Conservation (phyloP, 2,888 invertebrate genomes). For the Lutraria lutraria region DNA sequence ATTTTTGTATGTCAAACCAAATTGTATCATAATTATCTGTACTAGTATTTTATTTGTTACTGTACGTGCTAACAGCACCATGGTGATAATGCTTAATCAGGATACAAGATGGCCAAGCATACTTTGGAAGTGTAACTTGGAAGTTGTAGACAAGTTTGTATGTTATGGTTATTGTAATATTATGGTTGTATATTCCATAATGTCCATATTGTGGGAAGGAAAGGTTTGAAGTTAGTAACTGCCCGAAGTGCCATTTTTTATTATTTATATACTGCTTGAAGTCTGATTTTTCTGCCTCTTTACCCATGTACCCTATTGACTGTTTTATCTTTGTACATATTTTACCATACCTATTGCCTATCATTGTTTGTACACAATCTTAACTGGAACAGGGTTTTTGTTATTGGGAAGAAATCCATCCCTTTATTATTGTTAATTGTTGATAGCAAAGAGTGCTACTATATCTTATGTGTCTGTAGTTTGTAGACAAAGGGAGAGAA, state of each 20-base stretch:
- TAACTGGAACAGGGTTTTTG: slow-evolving; percentile 1
- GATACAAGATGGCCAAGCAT: slow-evolving; percentile 13
- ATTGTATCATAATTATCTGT: slow-evolving; percentile 16
- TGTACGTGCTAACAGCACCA: not conserved
- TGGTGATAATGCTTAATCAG: not conserved
- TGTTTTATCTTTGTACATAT: slow-evolving; percentile 15
- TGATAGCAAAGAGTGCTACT: not conserved
- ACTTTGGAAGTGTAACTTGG: not conserved
- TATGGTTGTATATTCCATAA: slow-evolving; percentile 15
- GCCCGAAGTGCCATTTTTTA: slow-evolving; percentile 45
- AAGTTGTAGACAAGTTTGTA: not conserved
- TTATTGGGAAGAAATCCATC: slow-evolving; percentile 23
- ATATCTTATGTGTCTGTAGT: not conserved
- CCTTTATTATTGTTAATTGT: not conserved
- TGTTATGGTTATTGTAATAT: slow-evolving; percentile 19
- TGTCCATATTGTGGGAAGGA: not conserved
- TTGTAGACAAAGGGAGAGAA: not conserved
- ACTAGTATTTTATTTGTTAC: slow-evolving; percentile 17
- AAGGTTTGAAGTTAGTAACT: slow-evolving; percentile 24
- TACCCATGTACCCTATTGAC: not conserved
- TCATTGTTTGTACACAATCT: slow-evolving; percentile 5
- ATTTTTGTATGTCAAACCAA: slow-evolving; percentile 16
- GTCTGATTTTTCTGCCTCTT: not conserved
- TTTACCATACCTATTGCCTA: not conserved
- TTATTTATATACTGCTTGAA: slow-evolving; percentile 26